Evolutionary conservation across 2,797 vertebrate genomes (phyloP).

Genomic region (Lerista edwardsae): DNA sequence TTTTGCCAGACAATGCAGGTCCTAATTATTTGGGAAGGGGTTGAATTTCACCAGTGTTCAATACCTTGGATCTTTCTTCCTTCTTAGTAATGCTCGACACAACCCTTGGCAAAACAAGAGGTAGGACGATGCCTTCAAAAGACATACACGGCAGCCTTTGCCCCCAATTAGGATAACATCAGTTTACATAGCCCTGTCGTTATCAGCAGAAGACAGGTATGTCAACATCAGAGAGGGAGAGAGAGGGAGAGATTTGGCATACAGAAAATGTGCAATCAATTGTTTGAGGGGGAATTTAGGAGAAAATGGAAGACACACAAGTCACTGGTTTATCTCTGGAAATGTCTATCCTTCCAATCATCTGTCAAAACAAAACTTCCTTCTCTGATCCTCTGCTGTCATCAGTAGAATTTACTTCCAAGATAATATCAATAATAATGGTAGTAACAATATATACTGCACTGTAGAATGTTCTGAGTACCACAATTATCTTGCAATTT

Average conservation of each 20-base stretch:
- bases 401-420: neutral
- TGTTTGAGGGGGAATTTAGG: conserved; percentile 18
- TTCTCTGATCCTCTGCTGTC: neutral
- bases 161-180: conserved; percentile 51
- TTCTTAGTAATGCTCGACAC: neutral
- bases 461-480: no score
- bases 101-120: neutral
- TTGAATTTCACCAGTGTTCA: no score
- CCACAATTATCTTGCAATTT: no score
- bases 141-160: neutral
- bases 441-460: no score
- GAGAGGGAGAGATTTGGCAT: conserved; percentile 9
- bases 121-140: conserved; percentile 2
- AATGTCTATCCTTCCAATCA: conserved; percentile 4
- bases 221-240: neutral
- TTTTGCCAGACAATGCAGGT: no score
- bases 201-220: neutral
- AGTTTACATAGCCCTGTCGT: conserved; percentile 8
- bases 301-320: neutral
- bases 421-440: no score
- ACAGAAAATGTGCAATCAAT: conserved; percentile 22
- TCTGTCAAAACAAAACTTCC: conserved; percentile 13
- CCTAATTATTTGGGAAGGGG: no score
- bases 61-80: neutral
- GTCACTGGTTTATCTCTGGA: conserved; percentile 4